Conservation (phyloP, 2,888 invertebrate genomes). For the Agriopis marginaria region DNA sequence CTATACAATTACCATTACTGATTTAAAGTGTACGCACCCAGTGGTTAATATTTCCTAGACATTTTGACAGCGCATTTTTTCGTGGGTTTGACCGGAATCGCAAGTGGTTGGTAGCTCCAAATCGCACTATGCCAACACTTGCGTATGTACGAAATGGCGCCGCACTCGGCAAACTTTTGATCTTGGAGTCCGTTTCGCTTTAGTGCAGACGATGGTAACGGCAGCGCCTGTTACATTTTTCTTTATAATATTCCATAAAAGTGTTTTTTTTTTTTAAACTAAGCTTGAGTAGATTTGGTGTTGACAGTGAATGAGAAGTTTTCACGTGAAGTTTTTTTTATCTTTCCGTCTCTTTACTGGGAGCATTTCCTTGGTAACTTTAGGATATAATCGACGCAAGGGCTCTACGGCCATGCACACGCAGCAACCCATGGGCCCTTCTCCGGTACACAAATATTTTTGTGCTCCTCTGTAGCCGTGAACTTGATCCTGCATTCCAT, state of each 20-base stretch:
- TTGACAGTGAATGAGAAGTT: background rate
- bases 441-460: conserved; percentile 66
- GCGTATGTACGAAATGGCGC: conserved; percentile 74
- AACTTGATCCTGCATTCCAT: conserved; percentile 79
- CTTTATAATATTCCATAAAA: conserved; percentile 21
- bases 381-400: conserved; percentile 61
- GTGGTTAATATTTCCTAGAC: conserved; percentile 60
- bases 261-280: background rate
- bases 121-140: conserved; percentile 69
- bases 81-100: conserved; percentile 66
- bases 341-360: conserved; percentile 68
- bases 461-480: conserved; percentile 77
- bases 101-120: conserved; percentile 66
- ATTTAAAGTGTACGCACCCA: conserved; percentile 60
- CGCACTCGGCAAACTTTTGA: conserved; percentile 70
- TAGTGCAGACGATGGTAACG: conserved; percentile 74
- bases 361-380: conserved; percentile 68
- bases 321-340: conserved; percentile 49
- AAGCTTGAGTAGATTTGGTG: background rate
- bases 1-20: conserved; percentile 25
- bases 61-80: conserved; percentile 70
- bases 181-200: conserved; percentile 80
- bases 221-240: conserved; percentile 63
- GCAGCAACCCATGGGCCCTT: conserved; percentile 48
- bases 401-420: conserved; percentile 71